Percentiles rank a stretch among this genome's conserved stretches.
phyloP scores from a whole-genome alignment of 1,140 invertebrate genomes.

The Megalopta genalis region DNA sequence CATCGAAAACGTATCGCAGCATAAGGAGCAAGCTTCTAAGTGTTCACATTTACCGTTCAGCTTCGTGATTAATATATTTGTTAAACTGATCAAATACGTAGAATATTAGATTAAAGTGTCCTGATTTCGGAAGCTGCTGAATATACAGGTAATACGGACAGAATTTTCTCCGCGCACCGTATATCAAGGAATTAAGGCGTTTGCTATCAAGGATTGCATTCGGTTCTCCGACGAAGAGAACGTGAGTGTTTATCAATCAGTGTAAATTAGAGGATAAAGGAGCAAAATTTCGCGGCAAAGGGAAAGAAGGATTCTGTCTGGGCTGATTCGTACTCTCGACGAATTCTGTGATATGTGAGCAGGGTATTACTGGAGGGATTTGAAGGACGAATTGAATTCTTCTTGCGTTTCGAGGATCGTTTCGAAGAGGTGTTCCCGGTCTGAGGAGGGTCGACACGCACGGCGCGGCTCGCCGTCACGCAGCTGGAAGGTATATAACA shows the following conservation, averaged over 20 bases:
- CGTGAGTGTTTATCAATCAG: neutral
- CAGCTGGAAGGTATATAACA: constrained; percentile 32
- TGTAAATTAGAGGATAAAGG: no score
- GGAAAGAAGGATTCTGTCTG: neutral
- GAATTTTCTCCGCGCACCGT: no score
- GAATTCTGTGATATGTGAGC: neutral
- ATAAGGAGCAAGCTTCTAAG: no score
- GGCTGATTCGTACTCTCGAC: neutral
- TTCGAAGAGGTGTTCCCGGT: neutral
- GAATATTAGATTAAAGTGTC: no score
- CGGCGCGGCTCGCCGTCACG: constrained; percentile 38
- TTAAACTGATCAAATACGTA: no score
- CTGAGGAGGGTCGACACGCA: constrained; percentile 7
- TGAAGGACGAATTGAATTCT: neutral
- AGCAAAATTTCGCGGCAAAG: neutral
- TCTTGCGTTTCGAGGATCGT: neutral
- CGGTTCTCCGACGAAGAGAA: neutral
- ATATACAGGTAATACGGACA: no score
- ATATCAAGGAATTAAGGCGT: no score
- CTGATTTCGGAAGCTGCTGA: no score
- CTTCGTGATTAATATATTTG: no score
- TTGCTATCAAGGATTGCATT: no score
- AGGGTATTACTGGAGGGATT: neutral
- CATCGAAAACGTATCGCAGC: no score
- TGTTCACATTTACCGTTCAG: no score